Base-by-base conservation (phyloP, 2,113 vertebrate species). In the Gallinago paraguaiae region DNA sequence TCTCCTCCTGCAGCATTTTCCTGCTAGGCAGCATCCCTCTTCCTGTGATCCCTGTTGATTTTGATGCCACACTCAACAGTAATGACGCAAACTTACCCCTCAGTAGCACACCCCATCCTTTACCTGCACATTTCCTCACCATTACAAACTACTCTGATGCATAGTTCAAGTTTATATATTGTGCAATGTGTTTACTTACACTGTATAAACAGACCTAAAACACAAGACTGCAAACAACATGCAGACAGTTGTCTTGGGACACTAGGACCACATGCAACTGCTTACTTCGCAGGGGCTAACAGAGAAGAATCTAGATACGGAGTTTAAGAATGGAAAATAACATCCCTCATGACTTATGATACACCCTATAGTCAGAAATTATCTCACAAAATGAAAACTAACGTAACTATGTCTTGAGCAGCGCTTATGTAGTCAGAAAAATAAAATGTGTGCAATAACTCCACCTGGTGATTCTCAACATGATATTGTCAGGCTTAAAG, bases 401-500 rank as follows among this genome's bases (percentile, higher is more conserved):
- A 64, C 22, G 12, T 56, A 95, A 81, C 51, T 50, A 43, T n/a
- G 25, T 46, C 48, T 82, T 88, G 88, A 81, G 81, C 48, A 71
- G 37, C 24, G n/a, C 35, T 79, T 65, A 28, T 50, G 28, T 17
- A 88, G 76, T 59, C 41, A 91, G 63, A 71, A 93, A 81, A 88
- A 88, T 72, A 84, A 93, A 89, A 74, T 72, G 65, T 54, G 77
- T 94, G 83, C 86, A 97, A 95, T 95, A 95, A 94, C 93, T 93
- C 93, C 95, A 97, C 92, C 93, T 96, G 93, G 95, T 96, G 95
- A 94, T 95, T 94, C 86, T 84, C 90, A 82, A 61, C 57, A 25
- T 33, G 57, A 82, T 71, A 78, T 37, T 71, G n/a, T 86, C 76
- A 71, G 65, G 30, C 25, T 81, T 74, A 92, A 86, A 81, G 35